phyloP scores from a whole-genome alignment of 2,888 invertebrate genomes.

The Lampropteryx suffumata region DNA sequence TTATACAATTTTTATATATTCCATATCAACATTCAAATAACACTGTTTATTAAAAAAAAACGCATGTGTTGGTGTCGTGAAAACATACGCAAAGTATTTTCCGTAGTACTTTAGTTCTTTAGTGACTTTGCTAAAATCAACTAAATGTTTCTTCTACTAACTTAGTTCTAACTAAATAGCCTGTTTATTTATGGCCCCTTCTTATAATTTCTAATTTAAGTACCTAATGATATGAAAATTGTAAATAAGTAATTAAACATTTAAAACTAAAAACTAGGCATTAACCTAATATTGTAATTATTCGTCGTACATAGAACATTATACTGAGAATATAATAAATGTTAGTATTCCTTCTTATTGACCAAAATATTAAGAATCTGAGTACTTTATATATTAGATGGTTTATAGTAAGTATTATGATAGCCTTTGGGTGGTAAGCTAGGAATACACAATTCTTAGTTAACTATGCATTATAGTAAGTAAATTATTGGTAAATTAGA shows the following conservation, averaged over 20 bases:
- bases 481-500: background rate
- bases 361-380: slow-evolving; percentile 5
- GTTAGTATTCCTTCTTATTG: slow-evolving; percentile 4
- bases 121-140: background rate
- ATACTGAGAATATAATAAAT: slow-evolving; percentile 1
- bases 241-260: too few species aligned
- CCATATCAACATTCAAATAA: slow-evolving; percentile 5
- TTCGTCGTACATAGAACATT: slow-evolving; percentile 1
- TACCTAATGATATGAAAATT: too few species aligned
- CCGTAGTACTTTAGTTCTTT: background rate
- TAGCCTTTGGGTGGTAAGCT: background rate
- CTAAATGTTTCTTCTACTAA: too few species aligned
- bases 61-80: background rate
- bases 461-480: background rate
- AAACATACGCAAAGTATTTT: background rate
- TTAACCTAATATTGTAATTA: slow-evolving; percentile 5
- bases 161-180: too few species aligned
- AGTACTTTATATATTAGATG: background rate
- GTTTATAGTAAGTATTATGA: background rate
- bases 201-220: too few species aligned
- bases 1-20: background rate
- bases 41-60: background rate
- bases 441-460: background rate
- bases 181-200: background rate
- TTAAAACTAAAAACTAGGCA: background rate